A percentile compares a stretch with the other conserved stretches of the same genome.
These are phyloP conservation scores for Ariopsis seemanni DNA, from an alignment of 2,113 vertebrate genomes.

Conservation along the genomic window DNA sequence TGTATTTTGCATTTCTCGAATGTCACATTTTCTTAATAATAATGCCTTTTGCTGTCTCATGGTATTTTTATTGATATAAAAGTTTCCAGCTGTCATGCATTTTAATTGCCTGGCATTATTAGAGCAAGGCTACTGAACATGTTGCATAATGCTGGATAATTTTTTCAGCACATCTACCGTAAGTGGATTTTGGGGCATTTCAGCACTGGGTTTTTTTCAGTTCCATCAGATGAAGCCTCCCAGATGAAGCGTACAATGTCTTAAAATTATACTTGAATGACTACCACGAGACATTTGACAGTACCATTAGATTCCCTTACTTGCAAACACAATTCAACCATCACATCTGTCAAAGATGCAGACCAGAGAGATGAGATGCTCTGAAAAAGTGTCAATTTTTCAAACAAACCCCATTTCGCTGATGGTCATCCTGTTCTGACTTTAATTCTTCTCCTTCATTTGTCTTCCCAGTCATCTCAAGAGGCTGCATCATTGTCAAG, in stretches of 20 bases:
- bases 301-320: not conserved
- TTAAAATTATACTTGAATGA: not conserved
- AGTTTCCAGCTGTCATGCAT: not conserved
- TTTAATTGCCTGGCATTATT: not conserved
- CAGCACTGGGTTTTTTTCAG: not conserved
- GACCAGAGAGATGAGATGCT: not conserved
- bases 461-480: not conserved
- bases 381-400: not conserved
- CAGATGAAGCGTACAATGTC: not conserved
- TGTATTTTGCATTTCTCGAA: not conserved
- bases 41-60: not conserved
- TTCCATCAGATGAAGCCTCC: not conserved
- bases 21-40: not conserved
- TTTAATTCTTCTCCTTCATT: not conserved
- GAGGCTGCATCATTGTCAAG: not conserved
- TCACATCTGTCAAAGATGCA: not conserved
- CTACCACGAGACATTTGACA: not conserved
- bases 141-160: not conserved
- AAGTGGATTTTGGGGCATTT: not conserved
- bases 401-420: not conserved
- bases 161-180: not conserved
- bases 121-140: not conserved
- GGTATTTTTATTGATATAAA: not conserved
- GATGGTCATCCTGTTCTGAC: not conserved
- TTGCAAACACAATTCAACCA: not conserved